phyloP scores from a whole-genome alignment of 1,140 invertebrate genomes.

The Venturia canescens region DNA sequence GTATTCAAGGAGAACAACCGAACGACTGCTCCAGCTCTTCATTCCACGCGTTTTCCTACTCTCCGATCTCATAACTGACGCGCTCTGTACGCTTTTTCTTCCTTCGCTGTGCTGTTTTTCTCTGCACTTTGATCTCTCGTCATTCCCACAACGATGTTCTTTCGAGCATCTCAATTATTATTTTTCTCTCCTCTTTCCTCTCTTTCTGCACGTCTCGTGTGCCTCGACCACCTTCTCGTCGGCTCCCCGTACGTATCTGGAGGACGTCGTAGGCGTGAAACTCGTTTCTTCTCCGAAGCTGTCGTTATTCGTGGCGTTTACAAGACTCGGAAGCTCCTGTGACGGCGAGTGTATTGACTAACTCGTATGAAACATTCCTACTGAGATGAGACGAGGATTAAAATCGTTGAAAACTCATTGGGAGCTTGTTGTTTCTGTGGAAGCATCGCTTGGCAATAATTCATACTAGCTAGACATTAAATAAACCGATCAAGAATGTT shows the following conservation, averaged over 20 bases:
- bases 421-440: too few species aligned
- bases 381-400: too few species aligned
- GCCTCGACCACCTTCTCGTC: neutral
- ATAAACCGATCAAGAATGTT: too few species aligned
- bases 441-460: too few species aligned
- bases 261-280: slow-evolving; percentile 9
- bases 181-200: neutral
- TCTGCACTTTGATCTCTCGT: neutral
- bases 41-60: slow-evolving; percentile 33
- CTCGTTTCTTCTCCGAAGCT: neutral
- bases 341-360: too few species aligned
- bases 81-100: neutral
- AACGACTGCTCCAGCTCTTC: slow-evolving; percentile 23
- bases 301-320: neutral
- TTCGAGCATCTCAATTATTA: neutral
- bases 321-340: neutral
- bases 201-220: neutral
- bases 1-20: slow-evolving; percentile 51
- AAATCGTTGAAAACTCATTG: too few species aligned
- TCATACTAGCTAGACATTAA: too few species aligned
- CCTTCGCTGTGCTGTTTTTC: neutral
- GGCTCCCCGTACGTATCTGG: neutral
- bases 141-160: neutral
- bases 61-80: slow-evolving; percentile 14
- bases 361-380: too few species aligned